Conservation (phyloP, 1,140 invertebrate species). For the Cataglyphis hispanica region DNA sequence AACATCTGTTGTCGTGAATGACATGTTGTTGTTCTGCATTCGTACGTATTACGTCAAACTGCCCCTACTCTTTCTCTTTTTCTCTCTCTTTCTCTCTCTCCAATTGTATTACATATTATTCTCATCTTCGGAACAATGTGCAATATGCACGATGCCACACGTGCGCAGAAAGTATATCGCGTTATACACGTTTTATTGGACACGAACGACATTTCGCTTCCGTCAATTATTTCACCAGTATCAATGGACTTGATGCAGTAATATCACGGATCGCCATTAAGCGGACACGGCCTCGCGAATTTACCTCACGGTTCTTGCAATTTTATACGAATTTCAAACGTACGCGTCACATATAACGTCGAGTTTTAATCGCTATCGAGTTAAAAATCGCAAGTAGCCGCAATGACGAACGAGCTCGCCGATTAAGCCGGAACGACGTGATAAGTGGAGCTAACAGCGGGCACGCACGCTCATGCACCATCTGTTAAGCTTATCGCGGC, state of each 20-base stretch:
- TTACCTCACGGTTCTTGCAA: background rate
- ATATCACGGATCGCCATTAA: slow-evolving; percentile 33
- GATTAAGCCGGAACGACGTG: slow-evolving; percentile 41
- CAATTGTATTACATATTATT: slow-evolving; percentile 7
- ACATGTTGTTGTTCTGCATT: slow-evolving; percentile 36
- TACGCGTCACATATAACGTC: background rate
- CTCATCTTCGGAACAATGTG: slow-evolving; percentile 33
- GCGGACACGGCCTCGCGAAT: background rate
- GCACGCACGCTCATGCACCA: background rate
- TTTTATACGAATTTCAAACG: background rate
- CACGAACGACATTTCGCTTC: slow-evolving; percentile 28
- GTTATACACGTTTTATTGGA: slow-evolving; percentile 24
- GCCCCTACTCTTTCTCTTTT: background rate
- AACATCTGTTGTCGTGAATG: slow-evolving; percentile 17
- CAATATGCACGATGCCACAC: background rate
- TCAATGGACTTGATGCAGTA: background rate
- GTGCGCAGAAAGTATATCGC: background rate
- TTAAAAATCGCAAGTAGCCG: slow-evolving; percentile 22
- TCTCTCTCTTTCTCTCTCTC: background rate
- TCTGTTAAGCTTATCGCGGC: slow-evolving; percentile 67
- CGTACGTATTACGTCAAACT: slow-evolving; percentile 33
- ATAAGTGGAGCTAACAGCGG: slow-evolving; percentile 26
- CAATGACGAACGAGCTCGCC: slow-evolving; percentile 25
- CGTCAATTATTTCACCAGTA: slow-evolving; percentile 35
- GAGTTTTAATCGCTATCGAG: background rate